Base-by-base conservation (phyloP, 1,140 invertebrate species). In the Aricia agestis region DNA sequence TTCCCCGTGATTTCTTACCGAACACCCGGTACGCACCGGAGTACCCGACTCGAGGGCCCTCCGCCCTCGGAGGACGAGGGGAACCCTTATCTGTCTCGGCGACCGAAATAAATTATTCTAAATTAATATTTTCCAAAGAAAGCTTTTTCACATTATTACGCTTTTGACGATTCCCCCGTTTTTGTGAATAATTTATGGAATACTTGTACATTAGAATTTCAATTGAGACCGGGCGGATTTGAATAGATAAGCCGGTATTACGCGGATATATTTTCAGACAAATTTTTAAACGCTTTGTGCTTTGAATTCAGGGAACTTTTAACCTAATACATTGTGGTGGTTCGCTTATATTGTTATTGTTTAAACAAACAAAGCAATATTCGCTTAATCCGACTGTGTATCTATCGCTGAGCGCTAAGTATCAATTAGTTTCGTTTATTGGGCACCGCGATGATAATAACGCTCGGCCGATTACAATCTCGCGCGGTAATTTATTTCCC, bases 51-150 rank as follows among this genome's bases (percentile, higher is more conserved):
- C 59, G 59, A 63, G 59, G 4, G 18, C 45, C 45, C 45, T 52
- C 45, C 45, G 19, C 59, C 59, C 59, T 63, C 59, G 19, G 18
- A 63, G 71, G 80, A 74, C 52, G 66, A 69, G 71, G 79, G 78
- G 76, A 72, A 69, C 75, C 76, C 83, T 82, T 82, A 82, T 83
- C 74, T 77, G 75, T 77, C 78, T 71, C 82, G 77, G 76, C 75
- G 70, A 78, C 76, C 76, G 72, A 79, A 83, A 86, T 87, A 85
- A 84, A 84, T 82, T 78, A 85, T 84, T 84, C 77, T 78, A 78
- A 82, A 83, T 87, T 86, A 86, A 85, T 85, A 81, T 84, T 81
- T 83, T 83, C 76, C 72, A 68, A 71, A 79, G 78, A 75, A 77
- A 76, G 78, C 71, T 72, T 76, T 81, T 83, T 63, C 59, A 63